Evolutionary conservation across 2,797 vertebrate genomes (phyloP), one percentile per base, ranked within the genome.

Genomic region (Rhynchonycteris naso): DNA sequence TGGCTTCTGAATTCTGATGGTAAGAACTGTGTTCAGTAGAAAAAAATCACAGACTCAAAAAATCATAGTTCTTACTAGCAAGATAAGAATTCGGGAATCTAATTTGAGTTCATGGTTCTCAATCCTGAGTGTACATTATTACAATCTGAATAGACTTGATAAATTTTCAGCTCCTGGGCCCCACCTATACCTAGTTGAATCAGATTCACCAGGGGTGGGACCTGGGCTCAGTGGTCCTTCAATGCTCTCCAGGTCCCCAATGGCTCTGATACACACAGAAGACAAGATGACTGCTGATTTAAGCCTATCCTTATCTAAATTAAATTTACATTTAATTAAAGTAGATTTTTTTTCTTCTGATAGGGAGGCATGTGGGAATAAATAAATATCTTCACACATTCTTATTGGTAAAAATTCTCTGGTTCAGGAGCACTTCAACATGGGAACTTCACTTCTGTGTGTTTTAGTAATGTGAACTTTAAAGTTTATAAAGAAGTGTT

Each of bases 311-410:
- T 96, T 96, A 97, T 97, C 93, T 95, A 95, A 97, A 97, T 96
- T 96, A 96, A 95, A 96, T 96, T 95, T 86, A 82, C 68, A 85
- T 92, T 91, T 96, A 96, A 96, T 95, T 96, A 92, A 84, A 72
- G 81, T 76, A 59, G 19, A 28, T 66, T 85, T 86, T 79, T 71
- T 71, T 61, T 35, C 33, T 93, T 94, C 63, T 93, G 28, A n/a
- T 90, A 93, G 63, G 18, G 19, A 3, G 4, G 8, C 65, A 75
- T 82, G n/a, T 90, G 79, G 79, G 81, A 96, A 79, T 79, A 96
- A 96, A 79, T 79, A 96, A 95, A 90, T 90, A 71, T 50, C 43
- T 63, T 65, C 35, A 58, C 69, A 63, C 1, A 12, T 16, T 85
- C 19, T 50, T 80, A 24, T 2, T 81, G 80, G 66, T 83, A 72